These are phyloP conservation scores for Procambarus virginalis DNA, from an alignment of 1,140 invertebrate genomes.

Conservation along the genomic window DNA sequence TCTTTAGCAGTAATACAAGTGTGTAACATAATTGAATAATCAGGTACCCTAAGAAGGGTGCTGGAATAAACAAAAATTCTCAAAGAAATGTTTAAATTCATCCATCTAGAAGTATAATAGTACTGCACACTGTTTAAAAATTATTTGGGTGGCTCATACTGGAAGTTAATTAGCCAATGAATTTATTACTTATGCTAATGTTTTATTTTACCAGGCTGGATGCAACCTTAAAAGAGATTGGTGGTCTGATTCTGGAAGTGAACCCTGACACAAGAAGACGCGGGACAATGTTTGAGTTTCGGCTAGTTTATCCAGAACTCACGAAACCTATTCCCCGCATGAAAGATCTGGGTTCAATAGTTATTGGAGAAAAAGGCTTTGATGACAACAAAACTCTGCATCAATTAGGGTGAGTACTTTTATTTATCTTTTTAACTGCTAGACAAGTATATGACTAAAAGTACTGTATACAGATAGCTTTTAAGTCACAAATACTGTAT, in stretches of 20 bases:
- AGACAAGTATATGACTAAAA: too few species aligned
- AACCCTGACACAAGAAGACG: slow-evolving; percentile 92
- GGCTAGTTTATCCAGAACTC: slow-evolving; percentile 92
- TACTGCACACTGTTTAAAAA: too few species aligned
- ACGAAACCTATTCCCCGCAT: slow-evolving; percentile 81
- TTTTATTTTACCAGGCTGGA: slow-evolving; percentile 82
- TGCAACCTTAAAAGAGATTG: slow-evolving; percentile 96
- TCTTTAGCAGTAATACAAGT: too few species aligned
- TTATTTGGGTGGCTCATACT: too few species aligned
- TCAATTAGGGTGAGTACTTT: slow-evolving; percentile 77
- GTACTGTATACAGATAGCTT: too few species aligned
- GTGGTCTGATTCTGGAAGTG: slow-evolving; percentile 96
- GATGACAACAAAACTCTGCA: slow-evolving; percentile 93
- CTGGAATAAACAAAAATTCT: too few species aligned
- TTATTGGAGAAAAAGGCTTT: slow-evolving; percentile 91
- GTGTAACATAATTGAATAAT: too few species aligned
- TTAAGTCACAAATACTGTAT: too few species aligned
- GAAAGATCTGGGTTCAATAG: slow-evolving; percentile 95
- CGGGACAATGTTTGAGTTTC: slow-evolving; percentile 94
- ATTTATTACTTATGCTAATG: not conserved
- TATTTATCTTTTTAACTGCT: not conserved
- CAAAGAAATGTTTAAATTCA: too few species aligned
- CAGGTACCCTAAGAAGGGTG: too few species aligned
- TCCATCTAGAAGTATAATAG: too few species aligned
- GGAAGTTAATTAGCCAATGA: too few species aligned